A percentile compares a stretch with the other conserved stretches of the same genome.
Evolutionary conservation across 2,888 invertebrate genomes (phyloP).

Genomic region (Dinocampus coccinellae): DNA sequence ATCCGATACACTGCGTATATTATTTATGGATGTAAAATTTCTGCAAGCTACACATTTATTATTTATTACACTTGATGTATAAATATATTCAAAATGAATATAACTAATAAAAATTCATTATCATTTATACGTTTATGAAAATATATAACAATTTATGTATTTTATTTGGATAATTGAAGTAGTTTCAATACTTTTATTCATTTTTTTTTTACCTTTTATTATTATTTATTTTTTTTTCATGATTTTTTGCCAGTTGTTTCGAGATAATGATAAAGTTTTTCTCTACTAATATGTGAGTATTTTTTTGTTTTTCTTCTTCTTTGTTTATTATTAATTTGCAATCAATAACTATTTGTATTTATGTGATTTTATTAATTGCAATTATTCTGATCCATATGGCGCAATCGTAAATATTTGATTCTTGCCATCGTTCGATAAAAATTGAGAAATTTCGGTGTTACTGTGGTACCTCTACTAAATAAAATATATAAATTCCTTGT

Average conservation of each 20-base stretch:
- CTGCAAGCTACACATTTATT: not conserved
- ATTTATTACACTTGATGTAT: not conserved
- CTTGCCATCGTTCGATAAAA: not conserved
- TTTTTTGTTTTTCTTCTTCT: too few relatives aligned
- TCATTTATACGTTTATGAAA: too few relatives aligned
- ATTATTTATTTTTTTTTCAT: too few relatives aligned
- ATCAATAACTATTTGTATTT: too few relatives aligned
- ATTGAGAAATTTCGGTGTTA: not conserved
- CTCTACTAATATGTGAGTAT: too few relatives aligned
- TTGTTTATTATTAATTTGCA: too few relatives aligned
- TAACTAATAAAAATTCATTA: not conserved
- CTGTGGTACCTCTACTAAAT: not conserved
- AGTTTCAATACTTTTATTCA: too few relatives aligned
- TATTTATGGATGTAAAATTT: not conserved
- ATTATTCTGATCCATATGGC: not conserved
- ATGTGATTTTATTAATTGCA: not conserved
- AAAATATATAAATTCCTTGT: not conserved
- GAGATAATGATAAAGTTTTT: too few relatives aligned
- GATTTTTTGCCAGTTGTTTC: too few relatives aligned
- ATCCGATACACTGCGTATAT: constrained; percentile 14
- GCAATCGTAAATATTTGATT: not conserved
- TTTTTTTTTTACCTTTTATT: too few relatives aligned
- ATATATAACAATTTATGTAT: too few relatives aligned
- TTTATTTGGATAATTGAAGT: too few relatives aligned
- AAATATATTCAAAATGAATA: not conserved